Conservation (phyloP, 2,113 vertebrate genomes). For the Nycticryphes semicollaris region DNA sequence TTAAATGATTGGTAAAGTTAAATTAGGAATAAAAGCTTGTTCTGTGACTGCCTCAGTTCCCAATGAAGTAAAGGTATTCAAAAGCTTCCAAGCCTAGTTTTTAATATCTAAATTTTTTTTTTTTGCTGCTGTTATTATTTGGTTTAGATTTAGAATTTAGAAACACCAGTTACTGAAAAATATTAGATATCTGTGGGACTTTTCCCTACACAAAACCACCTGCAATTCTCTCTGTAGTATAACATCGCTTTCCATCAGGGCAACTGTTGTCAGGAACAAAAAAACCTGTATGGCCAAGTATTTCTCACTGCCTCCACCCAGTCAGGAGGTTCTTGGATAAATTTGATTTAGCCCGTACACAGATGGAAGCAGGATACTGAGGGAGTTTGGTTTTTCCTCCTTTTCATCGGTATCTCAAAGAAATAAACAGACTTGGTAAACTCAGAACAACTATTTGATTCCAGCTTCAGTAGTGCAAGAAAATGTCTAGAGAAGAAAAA, state of each 20-base stretch:
- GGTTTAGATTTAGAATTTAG: background rate
- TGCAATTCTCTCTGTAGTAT: background rate
- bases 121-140: background rate
- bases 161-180: background rate
- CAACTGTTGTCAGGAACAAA: background rate
- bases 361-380: background rate
- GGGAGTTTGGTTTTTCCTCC: background rate
- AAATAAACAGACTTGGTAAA: background rate
- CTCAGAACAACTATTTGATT: background rate
- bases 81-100: background rate
- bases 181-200: background rate
- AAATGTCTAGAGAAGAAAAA: background rate
- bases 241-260: background rate
- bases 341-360: background rate
- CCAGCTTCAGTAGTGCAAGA: background rate
- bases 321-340: background rate
- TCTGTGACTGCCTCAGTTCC: background rate
- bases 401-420: background rate
- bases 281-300: background rate
- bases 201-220: background rate
- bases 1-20: background rate
- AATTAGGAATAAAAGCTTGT: background rate
- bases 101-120: background rate
- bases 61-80: background rate
- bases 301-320: background rate